Conservation (phyloP, 2,888 invertebrate species). For the Xanthia togata region DNA sequence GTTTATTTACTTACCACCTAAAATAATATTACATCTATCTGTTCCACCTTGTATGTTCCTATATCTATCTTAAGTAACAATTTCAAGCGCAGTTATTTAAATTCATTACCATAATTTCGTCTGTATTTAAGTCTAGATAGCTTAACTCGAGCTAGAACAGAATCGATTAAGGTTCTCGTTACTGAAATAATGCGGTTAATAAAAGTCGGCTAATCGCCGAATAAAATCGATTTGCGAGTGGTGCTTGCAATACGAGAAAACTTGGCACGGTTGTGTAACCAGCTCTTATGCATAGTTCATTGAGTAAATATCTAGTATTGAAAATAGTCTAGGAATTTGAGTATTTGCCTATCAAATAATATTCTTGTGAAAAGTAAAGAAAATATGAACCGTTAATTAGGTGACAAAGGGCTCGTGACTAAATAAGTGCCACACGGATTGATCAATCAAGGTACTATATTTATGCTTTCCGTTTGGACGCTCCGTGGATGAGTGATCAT, state of each 20-base stretch:
- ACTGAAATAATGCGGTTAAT: conserved; percentile 56
- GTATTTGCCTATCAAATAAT: background rate
- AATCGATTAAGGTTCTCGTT: conserved; percentile 50
- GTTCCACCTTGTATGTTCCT: background rate
- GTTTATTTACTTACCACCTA: background rate
- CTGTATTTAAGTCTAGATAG: conserved; percentile 37
- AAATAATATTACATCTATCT: conserved; percentile 15
- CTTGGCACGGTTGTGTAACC: conserved; percentile 38
- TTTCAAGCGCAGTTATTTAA: conserved; percentile 25
- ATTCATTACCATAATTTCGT: conserved; percentile 28
- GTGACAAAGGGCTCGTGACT: background rate
- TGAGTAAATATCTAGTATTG: conserved; percentile 36
- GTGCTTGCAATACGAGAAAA: conserved; percentile 32
- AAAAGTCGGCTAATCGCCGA: conserved; percentile 55
- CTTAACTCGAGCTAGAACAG: conserved; percentile 22
- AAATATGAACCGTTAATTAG: background rate
- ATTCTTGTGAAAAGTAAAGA: background rate
- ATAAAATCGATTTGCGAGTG: conserved; percentile 60
- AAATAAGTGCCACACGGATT: background rate
- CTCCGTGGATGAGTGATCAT: background rate
- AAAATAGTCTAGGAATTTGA: background rate
- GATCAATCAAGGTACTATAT: background rate
- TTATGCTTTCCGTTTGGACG: background rate
- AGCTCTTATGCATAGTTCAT: conserved; percentile 24
- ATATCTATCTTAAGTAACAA: conserved; percentile 21